A percentile compares a stretch with the other conserved stretches of the same genome.
Evolutionary conservation across 1,140 invertebrate species (phyloP).

Genomic region (Euschistus heros): DNA sequence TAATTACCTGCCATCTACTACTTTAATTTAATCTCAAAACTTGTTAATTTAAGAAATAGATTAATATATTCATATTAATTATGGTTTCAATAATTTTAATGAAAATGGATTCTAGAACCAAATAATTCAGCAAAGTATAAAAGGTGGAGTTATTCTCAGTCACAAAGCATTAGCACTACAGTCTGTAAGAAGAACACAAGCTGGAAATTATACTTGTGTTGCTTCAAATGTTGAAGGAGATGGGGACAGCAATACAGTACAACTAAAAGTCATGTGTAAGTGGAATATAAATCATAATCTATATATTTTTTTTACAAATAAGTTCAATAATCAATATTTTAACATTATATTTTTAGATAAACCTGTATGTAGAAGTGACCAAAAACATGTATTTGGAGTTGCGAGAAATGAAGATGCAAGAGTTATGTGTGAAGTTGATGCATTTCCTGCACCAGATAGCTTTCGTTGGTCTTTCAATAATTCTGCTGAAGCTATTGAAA

Average conservation of each 20-base stretch:
- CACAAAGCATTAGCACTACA: slow-evolving; percentile 64
- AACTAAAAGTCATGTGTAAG: slow-evolving; percentile 84
- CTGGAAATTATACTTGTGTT: slow-evolving; percentile 76
- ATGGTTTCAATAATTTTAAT: no score
- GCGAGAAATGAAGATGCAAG: slow-evolving; percentile 69
- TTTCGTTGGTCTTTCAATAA: slow-evolving; percentile 88
- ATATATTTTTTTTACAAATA: not conserved
- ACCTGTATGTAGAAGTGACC: slow-evolving; percentile 65
- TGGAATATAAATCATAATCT: slow-evolving; percentile 31
- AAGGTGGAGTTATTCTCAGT: slow-evolving; percentile 70
- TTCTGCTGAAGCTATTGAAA: slow-evolving; percentile 66
- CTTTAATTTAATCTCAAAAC: no score
- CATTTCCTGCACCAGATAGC: slow-evolving; percentile 67
- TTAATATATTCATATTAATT: no score
- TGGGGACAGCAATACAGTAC: slow-evolving; percentile 64
- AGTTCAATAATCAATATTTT: not conserved
- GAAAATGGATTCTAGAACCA: slow-evolving; percentile 47
- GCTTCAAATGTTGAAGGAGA: slow-evolving; percentile 83
- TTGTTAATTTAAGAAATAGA: no score
- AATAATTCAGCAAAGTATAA: slow-evolving; percentile 66
- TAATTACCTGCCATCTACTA: no score
- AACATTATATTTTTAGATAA: slow-evolving; percentile 52
- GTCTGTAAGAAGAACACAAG: slow-evolving; percentile 60
- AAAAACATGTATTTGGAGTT: slow-evolving; percentile 72
- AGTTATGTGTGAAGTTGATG: slow-evolving; percentile 74